phyloP scores from a whole-genome alignment of 2,113 vertebrate genomes.

The Cephalopterus ornatus region DNA sequence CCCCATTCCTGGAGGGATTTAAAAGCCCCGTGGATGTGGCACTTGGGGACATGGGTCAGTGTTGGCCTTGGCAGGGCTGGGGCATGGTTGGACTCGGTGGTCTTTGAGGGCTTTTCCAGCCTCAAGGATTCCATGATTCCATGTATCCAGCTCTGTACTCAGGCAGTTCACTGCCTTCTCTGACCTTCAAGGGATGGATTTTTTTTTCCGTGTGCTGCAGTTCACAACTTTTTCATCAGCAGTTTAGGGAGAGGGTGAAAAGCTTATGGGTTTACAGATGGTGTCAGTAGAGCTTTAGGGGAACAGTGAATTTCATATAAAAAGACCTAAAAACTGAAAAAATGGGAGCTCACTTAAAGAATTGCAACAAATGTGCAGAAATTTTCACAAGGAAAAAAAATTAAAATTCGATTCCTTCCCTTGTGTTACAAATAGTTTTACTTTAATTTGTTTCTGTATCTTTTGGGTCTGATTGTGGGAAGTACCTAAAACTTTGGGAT shows the following conservation, averaged over 20 bases:
- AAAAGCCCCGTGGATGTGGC: background rate
- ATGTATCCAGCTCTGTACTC: accelerated
- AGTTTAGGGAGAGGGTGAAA: background rate
- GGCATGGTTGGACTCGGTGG: background rate
- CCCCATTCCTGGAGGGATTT: background rate
- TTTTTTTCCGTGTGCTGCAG: background rate
- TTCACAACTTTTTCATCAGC: background rate
- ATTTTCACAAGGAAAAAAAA: background rate
- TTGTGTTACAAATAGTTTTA: background rate
- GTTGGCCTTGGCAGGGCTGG: background rate
- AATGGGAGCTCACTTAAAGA: background rate
- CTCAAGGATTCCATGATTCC: accelerated
- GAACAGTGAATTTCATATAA: background rate
- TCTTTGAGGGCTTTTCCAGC: background rate
- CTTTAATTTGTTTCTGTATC: background rate
- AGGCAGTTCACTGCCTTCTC: background rate
- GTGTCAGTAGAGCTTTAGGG: background rate
- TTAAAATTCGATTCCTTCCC: background rate
- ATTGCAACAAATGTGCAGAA: background rate
- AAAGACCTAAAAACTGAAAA: background rate
- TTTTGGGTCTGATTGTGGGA: slow-evolving; percentile 19
- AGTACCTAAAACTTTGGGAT: slow-evolving; percentile 10
- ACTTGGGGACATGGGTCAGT: background rate
- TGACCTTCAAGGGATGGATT: background rate
- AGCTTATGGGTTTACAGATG: background rate